Evolutionary conservation across 2,888 invertebrate genomes (phyloP), one percentile per base, ranked within the genome.

Genomic region (Bellardia pandia): DNA sequence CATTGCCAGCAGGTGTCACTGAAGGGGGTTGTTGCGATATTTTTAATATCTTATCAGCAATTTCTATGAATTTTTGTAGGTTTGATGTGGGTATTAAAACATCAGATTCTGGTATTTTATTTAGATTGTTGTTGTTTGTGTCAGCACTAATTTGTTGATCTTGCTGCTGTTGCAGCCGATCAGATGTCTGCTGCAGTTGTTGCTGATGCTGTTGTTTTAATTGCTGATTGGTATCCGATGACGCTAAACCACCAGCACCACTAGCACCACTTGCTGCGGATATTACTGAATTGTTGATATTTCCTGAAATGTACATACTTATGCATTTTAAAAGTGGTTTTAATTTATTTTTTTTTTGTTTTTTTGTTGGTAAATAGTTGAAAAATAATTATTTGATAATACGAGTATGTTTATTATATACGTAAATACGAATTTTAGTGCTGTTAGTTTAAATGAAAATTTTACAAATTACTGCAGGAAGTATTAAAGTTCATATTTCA

Each of bases 41-140:
- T 93, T 85, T 92, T 33, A 93, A 88, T 89, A 93, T 93, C 90
- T 91, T 93, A 90, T 93, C 93, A 64, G 93, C 93, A 87, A 92
- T 93, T 89, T 92, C 91, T 71, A 93, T 92, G 69, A 93, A 92
- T 76, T 91, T 91, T 89, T 93, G 93, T 80, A 93, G 90, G 90
- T 93, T 93, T 64, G 93, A 91, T 58, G 92, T 93, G 66, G 93
- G 93, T 91, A 93, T 92, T 75, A 92, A 91, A 89, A 91, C 90
- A 85, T 93, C 92, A 7, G 91, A 90, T 75, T 92, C 92, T 53
- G 87, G 85, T 84, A 90, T 88, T 88, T 89, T 90, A 78, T 89
- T 89, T 14, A 88, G 74, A 87, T 88, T 89, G 66, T 79, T 77
- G 72, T 85, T 88, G 51, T 33, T 86, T 14, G n/a, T 68, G 48